phyloP scores from a whole-genome alignment of 1,140 invertebrate species.

The Apis cerana region DNA sequence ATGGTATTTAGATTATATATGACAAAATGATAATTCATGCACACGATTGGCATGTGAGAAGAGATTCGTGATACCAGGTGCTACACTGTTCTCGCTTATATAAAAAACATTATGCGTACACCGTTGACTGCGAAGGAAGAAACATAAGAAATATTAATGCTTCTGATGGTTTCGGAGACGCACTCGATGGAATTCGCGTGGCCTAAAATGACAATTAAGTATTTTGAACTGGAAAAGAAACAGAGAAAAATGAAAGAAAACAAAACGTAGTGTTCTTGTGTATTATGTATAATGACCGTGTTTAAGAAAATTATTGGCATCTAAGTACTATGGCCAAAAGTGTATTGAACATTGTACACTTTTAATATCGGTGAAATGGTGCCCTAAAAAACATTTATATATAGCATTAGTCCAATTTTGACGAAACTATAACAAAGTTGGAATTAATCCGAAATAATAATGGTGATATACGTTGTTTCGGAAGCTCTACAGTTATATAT shows the following conservation, averaged over 20 bases:
- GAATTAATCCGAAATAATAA: constrained; percentile 9
- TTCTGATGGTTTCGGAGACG: constrained; percentile 23
- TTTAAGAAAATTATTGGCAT: constrained; percentile 29
- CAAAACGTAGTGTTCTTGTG: not conserved
- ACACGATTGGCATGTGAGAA: not conserved
- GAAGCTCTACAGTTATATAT: constrained; percentile 1
- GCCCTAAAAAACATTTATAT: constrained; percentile 62
- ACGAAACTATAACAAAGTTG: constrained; percentile 41
- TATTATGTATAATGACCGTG: constrained; percentile 39
- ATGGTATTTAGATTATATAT: constrained; percentile 21
- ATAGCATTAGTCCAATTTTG: constrained; percentile 62
- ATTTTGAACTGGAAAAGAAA: constrained; percentile 31
- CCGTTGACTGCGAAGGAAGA: constrained; percentile 2
- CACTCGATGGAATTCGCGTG: constrained; percentile 51
- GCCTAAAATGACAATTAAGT: constrained; percentile 64
- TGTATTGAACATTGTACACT: constrained; percentile 53
- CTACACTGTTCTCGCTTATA: constrained; percentile 35
- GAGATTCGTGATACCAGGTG: constrained; percentile 37
- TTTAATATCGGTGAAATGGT: constrained; percentile 61
- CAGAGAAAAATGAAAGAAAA: not conserved
- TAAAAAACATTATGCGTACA: constrained; percentile 14
- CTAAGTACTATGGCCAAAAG: constrained; percentile 58
- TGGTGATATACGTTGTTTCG: constrained; percentile 13
- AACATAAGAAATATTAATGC: not conserved
- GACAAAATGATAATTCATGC: not conserved